Evolutionary conservation across 2,113 vertebrate species (phyloP).

Genomic region (Scalopus aquaticus): DNA sequence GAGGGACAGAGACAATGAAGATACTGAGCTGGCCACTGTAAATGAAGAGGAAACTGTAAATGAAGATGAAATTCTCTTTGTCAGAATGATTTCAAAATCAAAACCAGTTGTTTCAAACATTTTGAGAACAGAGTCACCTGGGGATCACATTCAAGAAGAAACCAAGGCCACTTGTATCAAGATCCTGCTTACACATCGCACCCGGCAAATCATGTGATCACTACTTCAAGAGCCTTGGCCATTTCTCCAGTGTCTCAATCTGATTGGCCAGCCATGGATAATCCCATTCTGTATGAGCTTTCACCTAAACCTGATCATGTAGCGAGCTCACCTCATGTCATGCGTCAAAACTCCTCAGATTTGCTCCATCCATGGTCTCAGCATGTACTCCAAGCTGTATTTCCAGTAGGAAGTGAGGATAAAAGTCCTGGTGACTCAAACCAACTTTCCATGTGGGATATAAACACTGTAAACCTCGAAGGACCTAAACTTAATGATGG

Average conservation of each 20-base stretch:
- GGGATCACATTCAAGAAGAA: neutral
- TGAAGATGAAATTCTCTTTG: constrained; percentile 34
- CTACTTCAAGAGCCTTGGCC: rapidly evolving
- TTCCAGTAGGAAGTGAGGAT: neutral
- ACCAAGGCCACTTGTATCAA: neutral
- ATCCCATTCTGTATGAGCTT: neutral
- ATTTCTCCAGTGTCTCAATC: neutral
- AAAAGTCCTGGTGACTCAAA: neutral
- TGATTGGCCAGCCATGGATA: neutral
- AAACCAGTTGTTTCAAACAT: constrained; percentile 48
- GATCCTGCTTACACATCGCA: neutral
- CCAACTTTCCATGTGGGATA: neutral
- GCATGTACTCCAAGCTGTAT: neutral
- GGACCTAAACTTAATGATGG: neutral
- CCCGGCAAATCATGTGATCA: neutral
- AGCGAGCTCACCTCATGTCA: neutral
- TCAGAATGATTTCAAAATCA: constrained; percentile 11
- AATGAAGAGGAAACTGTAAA: neutral
- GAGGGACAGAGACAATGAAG: rapidly evolving
- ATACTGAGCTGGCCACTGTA: neutral
- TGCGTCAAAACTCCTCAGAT: neutral
- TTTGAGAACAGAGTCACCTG: constrained; percentile 42
- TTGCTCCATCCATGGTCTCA: neutral
- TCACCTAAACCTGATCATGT: neutral
- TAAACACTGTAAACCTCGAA: neutral